These are phyloP conservation scores for Brachionus manjavacas DNA, from an alignment of 1,140 invertebrate species.

Conservation along the genomic window DNA sequence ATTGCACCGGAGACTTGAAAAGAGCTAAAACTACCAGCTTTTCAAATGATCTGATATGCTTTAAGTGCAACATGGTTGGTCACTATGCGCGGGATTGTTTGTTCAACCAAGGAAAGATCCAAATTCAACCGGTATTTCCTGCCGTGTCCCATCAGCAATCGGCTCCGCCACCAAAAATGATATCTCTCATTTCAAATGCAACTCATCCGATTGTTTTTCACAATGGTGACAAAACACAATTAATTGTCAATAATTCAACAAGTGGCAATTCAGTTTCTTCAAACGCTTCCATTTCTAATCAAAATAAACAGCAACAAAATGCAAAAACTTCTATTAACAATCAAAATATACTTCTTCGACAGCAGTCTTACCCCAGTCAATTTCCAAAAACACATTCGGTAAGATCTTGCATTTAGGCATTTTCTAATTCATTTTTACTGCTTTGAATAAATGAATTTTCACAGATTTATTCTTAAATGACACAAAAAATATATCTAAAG, in stretches of 20 bases:
- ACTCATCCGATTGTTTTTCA: slow-evolving; percentile 30
- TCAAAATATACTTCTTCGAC: neutral
- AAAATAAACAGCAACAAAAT: neutral
- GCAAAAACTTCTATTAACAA: neutral
- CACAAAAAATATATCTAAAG: neutral
- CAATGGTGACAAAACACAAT: slow-evolving; percentile 14
- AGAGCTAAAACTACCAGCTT: neutral
- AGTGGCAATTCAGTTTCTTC: neutral
- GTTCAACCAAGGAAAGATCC: neutral
- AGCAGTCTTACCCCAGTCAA: slow-evolving; percentile 13
- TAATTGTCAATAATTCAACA: slow-evolving; percentile 6
- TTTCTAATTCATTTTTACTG: neutral
- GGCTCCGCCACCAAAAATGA: slow-evolving; percentile 7
- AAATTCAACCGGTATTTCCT: neutral
- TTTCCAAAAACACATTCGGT: slow-evolving; percentile 10
- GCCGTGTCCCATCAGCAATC: neutral
- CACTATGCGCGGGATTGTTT: slow-evolving; percentile 10
- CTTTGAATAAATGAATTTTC: slow-evolving; percentile 31
- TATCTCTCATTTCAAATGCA: neutral
- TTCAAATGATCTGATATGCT: neutral
- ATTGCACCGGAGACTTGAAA: neutral
- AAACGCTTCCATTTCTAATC: neutral
- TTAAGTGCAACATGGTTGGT: neutral
- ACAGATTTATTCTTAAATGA: slow-evolving; percentile 12
- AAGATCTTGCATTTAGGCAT: neutral